These are phyloP conservation scores for Heterotis niloticus DNA, from an alignment of 2,113 vertebrate species.

Conservation along the genomic window DNA sequence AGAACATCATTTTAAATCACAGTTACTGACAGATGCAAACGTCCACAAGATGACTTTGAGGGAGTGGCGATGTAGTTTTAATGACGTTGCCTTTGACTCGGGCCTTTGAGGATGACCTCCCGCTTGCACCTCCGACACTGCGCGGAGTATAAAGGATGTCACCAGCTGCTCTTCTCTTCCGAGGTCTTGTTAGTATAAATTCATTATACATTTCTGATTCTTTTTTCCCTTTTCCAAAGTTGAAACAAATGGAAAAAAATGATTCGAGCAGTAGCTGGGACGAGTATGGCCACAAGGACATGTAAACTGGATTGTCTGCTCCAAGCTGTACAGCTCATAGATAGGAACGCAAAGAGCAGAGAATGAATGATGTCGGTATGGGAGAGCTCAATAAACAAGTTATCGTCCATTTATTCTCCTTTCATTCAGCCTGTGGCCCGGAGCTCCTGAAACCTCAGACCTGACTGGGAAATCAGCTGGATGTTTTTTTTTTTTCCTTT, in stretches of 20 bases:
- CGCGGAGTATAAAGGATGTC: no score
- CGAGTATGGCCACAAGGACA: neutral
- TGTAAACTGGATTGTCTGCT: neutral
- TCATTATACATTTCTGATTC: no score
- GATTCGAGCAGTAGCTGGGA: neutral
- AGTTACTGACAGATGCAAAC: no score
- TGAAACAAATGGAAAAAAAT: constrained; percentile 1
- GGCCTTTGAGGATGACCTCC: no score
- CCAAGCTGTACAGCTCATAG: neutral
- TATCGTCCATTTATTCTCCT: constrained; percentile 17
- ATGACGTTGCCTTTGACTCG: no score
- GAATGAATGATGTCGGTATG: constrained; percentile 11
- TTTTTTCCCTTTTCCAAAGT: neutral
- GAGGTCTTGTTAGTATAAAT: no score
- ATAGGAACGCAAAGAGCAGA: neutral
- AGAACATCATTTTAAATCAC: no score
- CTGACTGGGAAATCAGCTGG: neutral
- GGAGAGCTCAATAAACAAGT: constrained; percentile 15
- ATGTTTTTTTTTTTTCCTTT: neutral
- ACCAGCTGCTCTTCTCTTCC: no score
- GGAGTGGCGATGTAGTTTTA: no score
- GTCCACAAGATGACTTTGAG: no score
- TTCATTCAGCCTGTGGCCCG: constrained; percentile 13
- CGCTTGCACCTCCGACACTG: no score
- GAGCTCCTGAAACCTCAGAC: constrained; percentile 1